Percentiles rank a stretch among this genome's conserved stretches.
phyloP scores from a whole-genome alignment of 2,888 invertebrate species.

The Hipparchia sbordonii region DNA sequence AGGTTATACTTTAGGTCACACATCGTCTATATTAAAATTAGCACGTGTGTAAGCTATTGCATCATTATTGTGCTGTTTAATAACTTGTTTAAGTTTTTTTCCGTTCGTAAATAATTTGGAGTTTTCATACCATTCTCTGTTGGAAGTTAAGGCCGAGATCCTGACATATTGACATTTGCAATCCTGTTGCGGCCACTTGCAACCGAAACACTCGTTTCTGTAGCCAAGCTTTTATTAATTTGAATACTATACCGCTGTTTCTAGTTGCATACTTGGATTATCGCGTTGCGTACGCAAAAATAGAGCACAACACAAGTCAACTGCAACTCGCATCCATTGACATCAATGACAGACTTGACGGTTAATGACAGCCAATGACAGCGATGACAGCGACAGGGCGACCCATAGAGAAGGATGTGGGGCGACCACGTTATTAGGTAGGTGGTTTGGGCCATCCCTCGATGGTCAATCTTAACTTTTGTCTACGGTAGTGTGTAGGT shows the following conservation, averaged over 20 bases:
- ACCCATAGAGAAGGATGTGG: no score
- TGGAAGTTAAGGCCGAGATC: slow-evolving; percentile 83
- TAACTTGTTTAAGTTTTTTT: slow-evolving; percentile 16
- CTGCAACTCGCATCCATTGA: slow-evolving; percentile 46
- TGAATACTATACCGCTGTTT: slow-evolving; percentile 53
- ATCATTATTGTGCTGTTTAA: neutral
- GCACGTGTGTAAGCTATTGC: neutral
- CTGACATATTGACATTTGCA: slow-evolving; percentile 84
- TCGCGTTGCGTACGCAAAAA: slow-evolving; percentile 56
- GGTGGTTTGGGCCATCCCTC: no score
- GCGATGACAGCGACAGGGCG: no score
- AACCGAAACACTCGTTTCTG: slow-evolving; percentile 57
- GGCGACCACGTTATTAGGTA: no score
- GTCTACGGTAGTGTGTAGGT: no score
- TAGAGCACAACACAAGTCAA: slow-evolving; percentile 57
- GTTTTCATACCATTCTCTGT: slow-evolving; percentile 75
- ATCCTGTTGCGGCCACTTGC: slow-evolving; percentile 71
- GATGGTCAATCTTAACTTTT: neutral
- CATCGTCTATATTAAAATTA: neutral
- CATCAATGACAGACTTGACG: slow-evolving; percentile 18
- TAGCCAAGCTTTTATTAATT: slow-evolving; percentile 50
- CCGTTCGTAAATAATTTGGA: slow-evolving; percentile 12
- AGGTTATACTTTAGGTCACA: neutral
- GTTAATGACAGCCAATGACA: no score
- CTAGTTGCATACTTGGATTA: slow-evolving; percentile 63